Evolutionary conservation across 1,140 invertebrate species (phyloP).

Genomic region (Anoplolepis gracilipes): DNA sequence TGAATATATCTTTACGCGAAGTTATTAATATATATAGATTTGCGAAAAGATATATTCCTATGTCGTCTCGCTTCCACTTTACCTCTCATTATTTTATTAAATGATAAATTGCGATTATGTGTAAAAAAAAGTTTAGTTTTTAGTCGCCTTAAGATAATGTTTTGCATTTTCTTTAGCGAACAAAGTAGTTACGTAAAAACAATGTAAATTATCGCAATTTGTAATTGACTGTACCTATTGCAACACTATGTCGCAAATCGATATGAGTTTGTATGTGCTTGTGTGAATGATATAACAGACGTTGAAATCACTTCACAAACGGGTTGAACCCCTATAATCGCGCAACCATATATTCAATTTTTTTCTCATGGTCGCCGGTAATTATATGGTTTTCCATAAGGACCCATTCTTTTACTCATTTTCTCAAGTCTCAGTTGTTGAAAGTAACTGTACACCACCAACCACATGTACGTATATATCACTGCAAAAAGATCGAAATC

Average conservation of each 20-base stretch:
- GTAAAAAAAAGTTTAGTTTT: neutral
- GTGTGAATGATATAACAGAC: neutral
- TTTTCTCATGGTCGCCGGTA: constrained; percentile 80
- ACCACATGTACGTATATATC: constrained; percentile 91
- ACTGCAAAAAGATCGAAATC: constrained; percentile 85
- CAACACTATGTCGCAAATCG: too few relatives aligned
- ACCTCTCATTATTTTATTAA: too few relatives aligned
- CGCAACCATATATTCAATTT: constrained; percentile 14
- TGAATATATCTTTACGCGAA: neutral
- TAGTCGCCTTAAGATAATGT: too few relatives aligned
- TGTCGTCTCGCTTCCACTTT: neutral
- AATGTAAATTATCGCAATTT: neutral
- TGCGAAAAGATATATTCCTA: constrained; percentile 1
- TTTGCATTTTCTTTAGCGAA: neutral
- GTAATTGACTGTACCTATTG: neutral
- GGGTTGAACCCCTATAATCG: neutral
- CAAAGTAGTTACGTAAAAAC: neutral
- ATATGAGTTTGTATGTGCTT: neutral
- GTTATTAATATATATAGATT: neutral
- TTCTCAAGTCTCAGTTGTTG: constrained; percentile 89
- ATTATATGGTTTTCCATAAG: constrained; percentile 84
- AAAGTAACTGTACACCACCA: constrained; percentile 93
- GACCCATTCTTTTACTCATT: constrained; percentile 87
- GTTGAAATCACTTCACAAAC: neutral
- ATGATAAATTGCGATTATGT: constrained; percentile 12